These are phyloP conservation scores for Heliopora coerulea DNA, from an alignment of 92 coral and sea anemone species.

Conservation along the genomic window DNA sequence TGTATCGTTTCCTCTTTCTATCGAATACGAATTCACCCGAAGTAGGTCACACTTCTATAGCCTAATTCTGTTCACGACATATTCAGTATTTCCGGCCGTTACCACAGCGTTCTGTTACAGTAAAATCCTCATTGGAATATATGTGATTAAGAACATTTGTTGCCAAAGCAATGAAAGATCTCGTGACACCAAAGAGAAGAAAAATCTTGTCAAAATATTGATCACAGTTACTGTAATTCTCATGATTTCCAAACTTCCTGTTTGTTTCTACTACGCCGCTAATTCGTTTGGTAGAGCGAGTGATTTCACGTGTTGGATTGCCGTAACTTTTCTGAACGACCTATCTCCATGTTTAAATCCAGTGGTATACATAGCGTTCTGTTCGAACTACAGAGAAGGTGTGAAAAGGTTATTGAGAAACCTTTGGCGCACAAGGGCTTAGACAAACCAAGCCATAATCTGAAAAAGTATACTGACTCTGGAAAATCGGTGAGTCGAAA, in stretches of 20 bases:
- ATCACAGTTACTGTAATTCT: background rate
- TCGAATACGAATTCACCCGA: too few species aligned
- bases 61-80: too few species aligned
- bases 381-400: constrained; percentile 13
- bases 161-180: background rate
- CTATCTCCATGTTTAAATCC: background rate
- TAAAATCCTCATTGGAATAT: constrained; percentile 14
- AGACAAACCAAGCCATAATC: too few species aligned
- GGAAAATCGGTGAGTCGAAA: too few species aligned
- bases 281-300: background rate
- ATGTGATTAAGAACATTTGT: constrained; percentile 8
- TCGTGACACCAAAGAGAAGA: background rate
- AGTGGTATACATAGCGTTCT: background rate
- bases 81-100: background rate
- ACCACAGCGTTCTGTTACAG: background rate
- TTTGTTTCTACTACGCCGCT: background rate
- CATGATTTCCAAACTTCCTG: background rate
- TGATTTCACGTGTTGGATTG: background rate
- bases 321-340: background rate
- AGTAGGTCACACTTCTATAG: too few species aligned
- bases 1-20: too few species aligned
- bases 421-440: background rate
- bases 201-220: background rate
- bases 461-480: too few species aligned
- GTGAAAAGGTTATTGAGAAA: background rate